Conservation (phyloP, 2,888 invertebrate species). For the Microplitis deprimator region DNA sequence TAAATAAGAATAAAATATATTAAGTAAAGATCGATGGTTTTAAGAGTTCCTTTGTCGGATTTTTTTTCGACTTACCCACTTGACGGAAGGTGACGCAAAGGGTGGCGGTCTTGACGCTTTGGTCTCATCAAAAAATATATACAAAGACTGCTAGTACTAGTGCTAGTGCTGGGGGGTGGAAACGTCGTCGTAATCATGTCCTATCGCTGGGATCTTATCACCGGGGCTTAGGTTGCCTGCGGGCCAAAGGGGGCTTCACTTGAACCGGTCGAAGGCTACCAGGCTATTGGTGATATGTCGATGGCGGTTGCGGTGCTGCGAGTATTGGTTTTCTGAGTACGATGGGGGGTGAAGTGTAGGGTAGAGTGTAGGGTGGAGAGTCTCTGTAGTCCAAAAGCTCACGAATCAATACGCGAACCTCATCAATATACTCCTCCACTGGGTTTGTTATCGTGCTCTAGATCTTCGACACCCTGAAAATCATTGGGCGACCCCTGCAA, state of each 20-base stretch:
- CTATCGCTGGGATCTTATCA: conserved; percentile 70
- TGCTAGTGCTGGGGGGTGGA: conserved; percentile 42
- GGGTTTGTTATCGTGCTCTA: conserved; percentile 62
- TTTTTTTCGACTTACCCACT: no score
- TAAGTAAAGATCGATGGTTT: no score
- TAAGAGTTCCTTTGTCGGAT: no score
- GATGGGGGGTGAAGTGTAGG: conserved; percentile 26
- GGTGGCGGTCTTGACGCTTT: background rate
- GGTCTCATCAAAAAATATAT: conserved; percentile 29
- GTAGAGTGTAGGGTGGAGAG: conserved; percentile 21
- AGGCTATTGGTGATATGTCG: conserved; percentile 1
- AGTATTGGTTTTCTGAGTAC: conserved; percentile 9
- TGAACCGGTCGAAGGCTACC: conserved; percentile 28
- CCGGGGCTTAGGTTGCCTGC: conserved; percentile 12
- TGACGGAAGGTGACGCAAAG: no score
- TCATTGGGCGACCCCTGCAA: conserved; percentile 51
- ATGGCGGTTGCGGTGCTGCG: background rate
- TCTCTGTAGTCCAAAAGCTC: conserved; percentile 34
- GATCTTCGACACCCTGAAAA: conserved; percentile 68
- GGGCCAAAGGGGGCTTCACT: conserved; percentile 32
- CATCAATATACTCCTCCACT: conserved; percentile 61
- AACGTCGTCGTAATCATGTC: conserved; percentile 64
- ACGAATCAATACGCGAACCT: conserved; percentile 66
- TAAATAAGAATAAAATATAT: no score
- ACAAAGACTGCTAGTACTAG: conserved; percentile 12